Evolutionary conservation across 2,797 vertebrate genomes (phyloP).

Genomic region (Gallinago solitaria): DNA sequence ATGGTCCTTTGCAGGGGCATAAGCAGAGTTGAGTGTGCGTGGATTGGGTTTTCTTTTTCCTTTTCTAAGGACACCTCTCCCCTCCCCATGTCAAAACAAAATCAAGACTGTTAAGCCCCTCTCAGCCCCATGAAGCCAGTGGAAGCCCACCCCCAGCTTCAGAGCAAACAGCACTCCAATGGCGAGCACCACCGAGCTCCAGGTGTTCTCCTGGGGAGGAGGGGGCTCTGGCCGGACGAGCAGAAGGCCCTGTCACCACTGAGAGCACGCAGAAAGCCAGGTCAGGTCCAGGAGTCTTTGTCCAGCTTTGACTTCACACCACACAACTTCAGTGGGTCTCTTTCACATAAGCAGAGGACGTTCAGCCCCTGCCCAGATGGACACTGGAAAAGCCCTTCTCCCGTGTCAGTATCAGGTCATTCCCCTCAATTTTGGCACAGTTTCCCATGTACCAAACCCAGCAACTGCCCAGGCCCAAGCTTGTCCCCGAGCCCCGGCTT

Average conservation of each 20-base stretch:
- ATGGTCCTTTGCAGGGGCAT: not conserved
- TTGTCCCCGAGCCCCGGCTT: not conserved
- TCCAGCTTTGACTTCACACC: not conserved
- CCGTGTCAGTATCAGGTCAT: not conserved
- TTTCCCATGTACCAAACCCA: not conserved
- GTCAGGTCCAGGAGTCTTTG: not conserved
- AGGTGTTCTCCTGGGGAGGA: too few relatives aligned
- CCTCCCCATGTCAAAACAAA: not conserved
- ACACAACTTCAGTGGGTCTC: fast-evolving
- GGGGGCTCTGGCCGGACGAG: not conserved
- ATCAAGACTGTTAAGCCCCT: too few relatives aligned
- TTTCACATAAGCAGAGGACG: fast-evolving
- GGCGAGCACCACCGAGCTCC: not conserved
- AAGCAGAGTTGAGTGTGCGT: not conserved
- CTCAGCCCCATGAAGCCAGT: not conserved
- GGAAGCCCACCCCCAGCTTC: not conserved
- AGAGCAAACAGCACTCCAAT: not conserved
- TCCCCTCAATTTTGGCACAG: not conserved
- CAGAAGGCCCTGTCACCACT: too few relatives aligned
- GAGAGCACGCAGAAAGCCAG: not conserved
- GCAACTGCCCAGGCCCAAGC: not conserved
- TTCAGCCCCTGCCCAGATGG: not conserved
- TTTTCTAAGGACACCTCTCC: too few relatives aligned
- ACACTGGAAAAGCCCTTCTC: not conserved
- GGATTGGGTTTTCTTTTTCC: not conserved